A percentile compares a stretch with the other conserved stretches of the same genome.
Conservation (phyloP, 2,797 vertebrate species). For the Enteromius thamalakanensis region DNA sequence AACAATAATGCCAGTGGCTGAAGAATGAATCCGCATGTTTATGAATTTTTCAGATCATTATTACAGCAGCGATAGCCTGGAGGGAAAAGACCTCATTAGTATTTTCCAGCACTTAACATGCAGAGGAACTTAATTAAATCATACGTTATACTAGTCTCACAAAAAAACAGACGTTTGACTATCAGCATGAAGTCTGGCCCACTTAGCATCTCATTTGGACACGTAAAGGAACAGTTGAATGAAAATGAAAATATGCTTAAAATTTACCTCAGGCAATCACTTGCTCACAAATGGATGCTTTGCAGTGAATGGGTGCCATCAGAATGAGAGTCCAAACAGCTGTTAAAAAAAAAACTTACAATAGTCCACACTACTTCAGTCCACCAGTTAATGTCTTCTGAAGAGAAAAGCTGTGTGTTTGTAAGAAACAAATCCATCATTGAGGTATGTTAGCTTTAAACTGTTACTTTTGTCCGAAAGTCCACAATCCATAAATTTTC, state of each 20-base stretch:
- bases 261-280: background rate
- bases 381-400: background rate
- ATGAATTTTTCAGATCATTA: constrained; percentile 35
- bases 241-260: background rate
- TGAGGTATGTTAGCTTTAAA: background rate
- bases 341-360: background rate
- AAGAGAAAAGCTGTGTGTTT: background rate
- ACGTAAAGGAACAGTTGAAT: background rate
- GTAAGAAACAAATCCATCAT: background rate
- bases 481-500: background rate
- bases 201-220: background rate
- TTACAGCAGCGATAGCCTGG: constrained; percentile 13
- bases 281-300: background rate
- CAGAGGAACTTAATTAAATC: constrained; percentile 25
- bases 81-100: constrained; percentile 14
- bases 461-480: background rate
- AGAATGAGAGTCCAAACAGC: background rate
- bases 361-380: background rate
- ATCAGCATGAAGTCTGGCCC: background rate
- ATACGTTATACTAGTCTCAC: constrained; percentile 4
- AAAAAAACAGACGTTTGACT: background rate
- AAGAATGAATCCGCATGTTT: constrained; percentile 5
- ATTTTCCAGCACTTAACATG: constrained; percentile 2
- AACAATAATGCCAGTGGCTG: background rate
- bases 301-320: background rate